Conservation (phyloP, 2,888 invertebrate genomes). For the Acleris sparsana region DNA sequence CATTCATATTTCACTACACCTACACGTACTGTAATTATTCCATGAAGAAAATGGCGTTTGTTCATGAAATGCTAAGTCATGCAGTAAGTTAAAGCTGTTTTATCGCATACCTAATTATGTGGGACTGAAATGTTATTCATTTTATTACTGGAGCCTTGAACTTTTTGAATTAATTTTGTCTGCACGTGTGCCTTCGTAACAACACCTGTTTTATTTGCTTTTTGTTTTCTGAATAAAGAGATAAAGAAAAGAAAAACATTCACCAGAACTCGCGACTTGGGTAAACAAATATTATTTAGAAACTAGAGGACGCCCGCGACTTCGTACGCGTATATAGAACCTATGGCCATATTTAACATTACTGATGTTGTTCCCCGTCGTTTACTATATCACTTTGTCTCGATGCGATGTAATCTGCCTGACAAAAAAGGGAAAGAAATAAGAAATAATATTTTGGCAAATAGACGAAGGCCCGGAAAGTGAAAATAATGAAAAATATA, state of each 20-base stretch:
- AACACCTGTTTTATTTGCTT: too few species aligned
- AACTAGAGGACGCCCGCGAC: too few species aligned
- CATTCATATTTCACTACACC: neutral
- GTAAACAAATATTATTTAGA: neutral
- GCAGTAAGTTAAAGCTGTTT: constrained; percentile 15
- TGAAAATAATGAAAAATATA: too few species aligned
- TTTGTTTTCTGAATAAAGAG: neutral
- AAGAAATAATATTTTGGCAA: too few species aligned
- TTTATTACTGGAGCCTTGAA: neutral
- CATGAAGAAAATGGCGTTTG: constrained; percentile 10
- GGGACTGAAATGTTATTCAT: neutral
- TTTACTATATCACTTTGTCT: too few species aligned
- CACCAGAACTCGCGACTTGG: neutral
- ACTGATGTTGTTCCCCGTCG: too few species aligned
- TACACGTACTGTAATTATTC: neutral
- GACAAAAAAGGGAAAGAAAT: too few species aligned
- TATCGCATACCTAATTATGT: constrained; percentile 19
- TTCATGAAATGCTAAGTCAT: constrained; percentile 18
- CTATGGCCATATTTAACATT: too few species aligned
- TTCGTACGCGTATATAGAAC: too few species aligned
- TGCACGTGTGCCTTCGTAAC: neutral
- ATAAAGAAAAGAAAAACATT: neutral
- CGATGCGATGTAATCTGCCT: too few species aligned
- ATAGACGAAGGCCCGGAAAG: too few species aligned
- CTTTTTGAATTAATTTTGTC: neutral